A percentile compares a stretch with the other conserved stretches of the same genome.
Evolutionary conservation across 2,113 vertebrate genomes (phyloP).

Genomic region (Ploceus nigricollis): DNA sequence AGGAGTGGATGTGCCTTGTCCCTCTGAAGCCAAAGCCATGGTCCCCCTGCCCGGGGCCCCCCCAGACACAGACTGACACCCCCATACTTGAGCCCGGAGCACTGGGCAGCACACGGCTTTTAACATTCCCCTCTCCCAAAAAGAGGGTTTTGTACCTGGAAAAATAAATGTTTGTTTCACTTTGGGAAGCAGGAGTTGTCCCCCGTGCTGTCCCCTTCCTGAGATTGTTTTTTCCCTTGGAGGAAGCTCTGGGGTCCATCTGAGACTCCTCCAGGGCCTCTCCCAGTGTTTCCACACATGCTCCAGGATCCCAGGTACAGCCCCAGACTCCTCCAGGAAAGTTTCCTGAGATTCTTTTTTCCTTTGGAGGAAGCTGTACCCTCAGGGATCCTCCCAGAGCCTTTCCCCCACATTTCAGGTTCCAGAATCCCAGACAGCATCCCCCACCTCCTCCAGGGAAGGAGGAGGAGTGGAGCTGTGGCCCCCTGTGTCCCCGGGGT

Average conservation of each 20-base stretch:
- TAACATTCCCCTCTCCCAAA: neutral
- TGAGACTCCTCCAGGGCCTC: neutral
- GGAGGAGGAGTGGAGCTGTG: no score
- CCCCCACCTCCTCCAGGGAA: no score
- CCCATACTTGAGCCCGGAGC: neutral
- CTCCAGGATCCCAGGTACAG: neutral
- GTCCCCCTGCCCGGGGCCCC: neutral
- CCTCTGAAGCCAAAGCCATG: neutral
- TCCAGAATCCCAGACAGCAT: neutral
- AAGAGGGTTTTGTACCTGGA: neutral
- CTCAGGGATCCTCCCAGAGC: neutral
- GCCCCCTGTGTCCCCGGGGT: no score
- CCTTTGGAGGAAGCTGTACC: neutral
- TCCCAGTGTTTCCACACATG: neutral
- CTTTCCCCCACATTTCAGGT: no score
- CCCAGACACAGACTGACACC: neutral
- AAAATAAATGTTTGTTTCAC: neutral
- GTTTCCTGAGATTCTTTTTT: neutral
- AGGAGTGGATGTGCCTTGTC: neutral
- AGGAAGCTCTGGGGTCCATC: neutral
- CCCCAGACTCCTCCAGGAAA: neutral
- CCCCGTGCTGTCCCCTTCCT: neutral
- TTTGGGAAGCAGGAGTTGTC: neutral
- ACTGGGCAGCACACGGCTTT: rapidly evolving
- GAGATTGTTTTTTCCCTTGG: neutral